A percentile compares a stretch with the other conserved stretches of the same genome.
Evolutionary conservation across 2,888 invertebrate genomes (phyloP).

Genomic region (Phengaris arion): DNA sequence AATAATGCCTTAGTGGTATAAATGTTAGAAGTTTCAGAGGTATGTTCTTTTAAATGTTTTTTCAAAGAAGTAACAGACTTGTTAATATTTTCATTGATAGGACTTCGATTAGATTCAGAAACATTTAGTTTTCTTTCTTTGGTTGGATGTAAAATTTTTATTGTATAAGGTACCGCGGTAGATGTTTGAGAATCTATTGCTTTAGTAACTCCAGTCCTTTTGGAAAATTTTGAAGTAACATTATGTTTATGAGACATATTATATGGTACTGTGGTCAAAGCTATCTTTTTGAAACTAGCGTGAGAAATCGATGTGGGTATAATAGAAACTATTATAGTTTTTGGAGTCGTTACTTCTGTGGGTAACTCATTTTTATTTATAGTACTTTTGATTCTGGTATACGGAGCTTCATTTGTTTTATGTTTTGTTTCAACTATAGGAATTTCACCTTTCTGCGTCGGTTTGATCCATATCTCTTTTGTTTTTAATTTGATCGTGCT

Average conservation of each 20-base stretch:
- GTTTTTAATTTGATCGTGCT: conserved; percentile 66
- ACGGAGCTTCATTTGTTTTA: conserved; percentile 49
- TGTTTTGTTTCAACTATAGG: conserved; percentile 55
- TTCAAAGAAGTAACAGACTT: conserved; percentile 6
- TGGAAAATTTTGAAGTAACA: conserved; percentile 43
- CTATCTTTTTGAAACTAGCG: conserved; percentile 67
- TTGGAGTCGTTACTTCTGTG: conserved; percentile 62
- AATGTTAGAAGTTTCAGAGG: conserved; percentile 29
- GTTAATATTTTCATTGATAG: conserved; percentile 19
- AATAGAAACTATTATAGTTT: conserved; percentile 72
- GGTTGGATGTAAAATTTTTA: conserved; percentile 39
- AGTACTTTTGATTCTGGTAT: conserved; percentile 51
- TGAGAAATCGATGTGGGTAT: conserved; percentile 74
- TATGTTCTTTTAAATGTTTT: conserved; percentile 18
- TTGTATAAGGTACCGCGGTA: conserved; percentile 46
- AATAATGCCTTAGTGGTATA: conserved; percentile 32
- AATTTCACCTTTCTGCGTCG: conserved; percentile 74
- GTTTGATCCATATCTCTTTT: conserved; percentile 76
- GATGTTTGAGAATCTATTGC: conserved; percentile 52
- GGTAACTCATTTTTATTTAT: conserved; percentile 52
- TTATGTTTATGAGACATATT: conserved; percentile 47
- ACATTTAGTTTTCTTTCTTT: conserved; percentile 35
- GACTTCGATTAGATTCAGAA: conserved; percentile 26
- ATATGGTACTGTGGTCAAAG: conserved; percentile 60
- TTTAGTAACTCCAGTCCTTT: conserved; percentile 53